Conservation (phyloP, 2,888 invertebrate species). For the Trachelus tabidus region DNA sequence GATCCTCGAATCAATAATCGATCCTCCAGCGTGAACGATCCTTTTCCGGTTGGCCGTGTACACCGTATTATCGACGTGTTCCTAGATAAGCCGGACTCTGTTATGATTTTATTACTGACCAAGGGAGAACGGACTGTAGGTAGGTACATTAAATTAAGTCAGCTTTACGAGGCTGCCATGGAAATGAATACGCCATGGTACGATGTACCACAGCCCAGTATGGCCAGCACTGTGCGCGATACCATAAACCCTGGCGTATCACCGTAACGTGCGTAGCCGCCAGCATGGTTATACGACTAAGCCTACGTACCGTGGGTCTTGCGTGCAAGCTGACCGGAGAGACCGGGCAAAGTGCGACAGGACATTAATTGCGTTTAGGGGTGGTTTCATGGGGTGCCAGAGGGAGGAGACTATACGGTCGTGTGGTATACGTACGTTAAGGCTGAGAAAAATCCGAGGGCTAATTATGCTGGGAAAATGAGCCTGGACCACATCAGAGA, state of each 20-base stretch:
- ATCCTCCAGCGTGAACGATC: neutral
- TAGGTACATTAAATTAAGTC: slow-evolving; percentile 57
- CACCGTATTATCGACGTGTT: slow-evolving; percentile 20
- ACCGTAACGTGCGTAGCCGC: slow-evolving; percentile 42
- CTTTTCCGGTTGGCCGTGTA: slow-evolving; percentile 9
- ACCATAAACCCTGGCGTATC: slow-evolving; percentile 51
- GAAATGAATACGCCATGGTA: slow-evolving; percentile 54
- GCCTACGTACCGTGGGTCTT: neutral
- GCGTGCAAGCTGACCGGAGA: neutral
- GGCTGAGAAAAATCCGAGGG: neutral
- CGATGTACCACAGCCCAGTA: slow-evolving; percentile 19
- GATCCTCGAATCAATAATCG: neutral
- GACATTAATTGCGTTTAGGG: slow-evolving; percentile 29
- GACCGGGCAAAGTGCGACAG: slow-evolving; percentile 15
- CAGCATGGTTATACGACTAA: neutral
- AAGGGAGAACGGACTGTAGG: slow-evolving; percentile 16
- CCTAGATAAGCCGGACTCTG: slow-evolving; percentile 20
- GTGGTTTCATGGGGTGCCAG: neutral
- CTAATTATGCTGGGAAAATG: neutral
- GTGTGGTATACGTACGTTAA: neutral
- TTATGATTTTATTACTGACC: slow-evolving; percentile 36
- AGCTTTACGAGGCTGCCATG: slow-evolving; percentile 57
- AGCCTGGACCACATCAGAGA: neutral
- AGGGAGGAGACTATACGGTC: neutral
- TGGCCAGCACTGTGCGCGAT: slow-evolving; percentile 46